These are phyloP conservation scores for Ochotona princeps DNA, from an alignment of 2,113 vertebrate genomes.

Conservation along the genomic window DNA sequence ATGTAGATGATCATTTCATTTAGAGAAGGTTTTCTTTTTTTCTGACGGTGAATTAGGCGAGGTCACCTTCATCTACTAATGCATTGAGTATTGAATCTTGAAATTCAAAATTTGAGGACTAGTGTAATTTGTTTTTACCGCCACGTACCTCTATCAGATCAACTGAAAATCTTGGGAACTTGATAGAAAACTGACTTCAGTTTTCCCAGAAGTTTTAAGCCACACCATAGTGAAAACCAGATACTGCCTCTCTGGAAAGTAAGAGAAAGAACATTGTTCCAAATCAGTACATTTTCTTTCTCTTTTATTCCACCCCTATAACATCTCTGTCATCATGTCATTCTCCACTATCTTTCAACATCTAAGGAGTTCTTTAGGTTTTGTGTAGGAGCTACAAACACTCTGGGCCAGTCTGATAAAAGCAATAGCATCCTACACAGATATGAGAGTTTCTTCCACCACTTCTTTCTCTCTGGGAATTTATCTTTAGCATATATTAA, in stretches of 20 bases:
- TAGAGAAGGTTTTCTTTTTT: background rate
- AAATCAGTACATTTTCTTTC: background rate
- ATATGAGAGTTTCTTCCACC: no score
- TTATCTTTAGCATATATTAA: background rate
- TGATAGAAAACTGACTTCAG: background rate
- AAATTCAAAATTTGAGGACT: no score
- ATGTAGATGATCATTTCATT: background rate
- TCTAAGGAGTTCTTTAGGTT: background rate
- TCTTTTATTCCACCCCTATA: fast-evolving
- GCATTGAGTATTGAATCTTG: background rate
- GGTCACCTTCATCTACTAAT: background rate
- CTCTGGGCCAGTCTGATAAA: background rate
- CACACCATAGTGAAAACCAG: no score
- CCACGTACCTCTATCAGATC: no score
- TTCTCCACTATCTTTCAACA: background rate
- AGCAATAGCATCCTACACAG: background rate
- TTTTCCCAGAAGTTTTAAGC: background rate
- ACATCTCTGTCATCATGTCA: no score
- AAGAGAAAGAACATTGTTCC: background rate
- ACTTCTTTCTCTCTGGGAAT: no score
- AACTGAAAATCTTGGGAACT: background rate
- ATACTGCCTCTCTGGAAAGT: background rate
- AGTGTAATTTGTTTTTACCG: background rate
- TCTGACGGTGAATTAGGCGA: background rate
- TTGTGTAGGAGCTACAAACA: background rate